phyloP scores from a whole-genome alignment of 2,888 invertebrate species.

The Nomada hirtipes region DNA sequence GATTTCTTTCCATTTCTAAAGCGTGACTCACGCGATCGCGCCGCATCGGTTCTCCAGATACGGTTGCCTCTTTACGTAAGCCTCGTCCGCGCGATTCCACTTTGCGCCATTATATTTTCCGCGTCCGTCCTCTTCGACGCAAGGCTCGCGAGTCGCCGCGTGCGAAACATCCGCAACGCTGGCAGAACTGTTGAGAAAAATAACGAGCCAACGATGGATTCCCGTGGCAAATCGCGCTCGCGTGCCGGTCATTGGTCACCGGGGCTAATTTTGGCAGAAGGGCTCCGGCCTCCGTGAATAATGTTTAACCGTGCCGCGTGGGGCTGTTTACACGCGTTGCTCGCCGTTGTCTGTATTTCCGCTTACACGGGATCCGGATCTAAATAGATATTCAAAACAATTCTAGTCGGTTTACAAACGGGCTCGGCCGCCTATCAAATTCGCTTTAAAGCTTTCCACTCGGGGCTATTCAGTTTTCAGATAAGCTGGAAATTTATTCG shows the following conservation, averaged over 20 bases:
- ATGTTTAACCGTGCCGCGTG: slow-evolving; percentile 53
- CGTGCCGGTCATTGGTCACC: slow-evolving; percentile 43
- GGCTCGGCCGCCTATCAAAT: slow-evolving; percentile 35
- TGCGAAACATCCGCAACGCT: neutral
- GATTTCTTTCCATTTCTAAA: slow-evolving; percentile 62
- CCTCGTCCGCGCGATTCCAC: slow-evolving; percentile 28
- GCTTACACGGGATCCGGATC: slow-evolving; percentile 50
- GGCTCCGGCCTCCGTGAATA: slow-evolving; percentile 62
- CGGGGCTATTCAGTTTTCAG: slow-evolving; percentile 8
- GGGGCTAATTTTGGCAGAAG: slow-evolving; percentile 65
- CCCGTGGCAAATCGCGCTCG: neutral
- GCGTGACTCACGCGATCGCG: slow-evolving; percentile 61
- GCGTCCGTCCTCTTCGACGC: slow-evolving; percentile 7
- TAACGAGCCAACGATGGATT: no score
- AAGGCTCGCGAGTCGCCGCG: neutral
- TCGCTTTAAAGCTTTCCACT: slow-evolving; percentile 34
- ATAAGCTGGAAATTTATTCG: slow-evolving; percentile 3
- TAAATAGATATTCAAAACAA: slow-evolving; percentile 57
- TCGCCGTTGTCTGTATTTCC: slow-evolving; percentile 51
- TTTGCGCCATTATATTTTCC: slow-evolving; percentile 38
- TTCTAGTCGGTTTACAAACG: slow-evolving; percentile 58
- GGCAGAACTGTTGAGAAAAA: no score
- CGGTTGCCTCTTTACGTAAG: neutral
- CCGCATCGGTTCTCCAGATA: slow-evolving; percentile 14
- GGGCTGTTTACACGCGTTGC: slow-evolving; percentile 59